phyloP scores from a whole-genome alignment of 1,140 invertebrate genomes.

The Nephila pilipes region DNA sequence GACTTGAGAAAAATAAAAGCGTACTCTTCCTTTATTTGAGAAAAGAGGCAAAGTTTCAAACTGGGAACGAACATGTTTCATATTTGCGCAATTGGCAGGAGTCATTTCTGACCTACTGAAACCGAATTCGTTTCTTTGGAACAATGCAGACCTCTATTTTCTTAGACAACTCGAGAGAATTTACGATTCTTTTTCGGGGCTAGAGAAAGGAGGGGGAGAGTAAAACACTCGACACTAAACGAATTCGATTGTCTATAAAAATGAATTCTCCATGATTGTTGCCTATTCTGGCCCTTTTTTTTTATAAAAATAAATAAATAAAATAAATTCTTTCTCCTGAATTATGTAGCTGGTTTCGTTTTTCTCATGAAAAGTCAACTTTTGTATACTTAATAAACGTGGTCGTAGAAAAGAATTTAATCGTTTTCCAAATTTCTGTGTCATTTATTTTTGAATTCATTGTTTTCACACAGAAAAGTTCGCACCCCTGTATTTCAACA shows the following conservation, averaged over 20 bases:
- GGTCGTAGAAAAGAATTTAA: neutral
- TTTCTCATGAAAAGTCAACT: neutral
- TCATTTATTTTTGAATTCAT: constrained; percentile 2
- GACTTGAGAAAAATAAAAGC: neutral
- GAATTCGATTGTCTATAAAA: constrained; percentile 59
- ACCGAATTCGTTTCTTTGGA: neutral
- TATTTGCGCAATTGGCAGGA: neutral
- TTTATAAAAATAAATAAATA: neutral
- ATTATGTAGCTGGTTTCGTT: constrained; percentile 7
- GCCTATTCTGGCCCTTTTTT: neutral
- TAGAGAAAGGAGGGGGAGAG: neutral
- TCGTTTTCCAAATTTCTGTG: neutral
- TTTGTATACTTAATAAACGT: neutral
- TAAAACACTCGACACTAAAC: constrained; percentile 12
- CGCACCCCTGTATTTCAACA: neutral
- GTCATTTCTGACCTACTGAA: constrained; percentile 60
- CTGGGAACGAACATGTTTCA: constrained; percentile 14
- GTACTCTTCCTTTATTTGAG: neutral
- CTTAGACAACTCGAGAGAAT: constrained; percentile 26
- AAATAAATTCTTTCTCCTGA: neutral
- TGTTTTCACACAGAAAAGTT: neutral
- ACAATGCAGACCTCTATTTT: constrained; percentile 59
- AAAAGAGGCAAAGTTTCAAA: neutral
- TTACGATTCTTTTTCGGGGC: constrained; percentile 59
- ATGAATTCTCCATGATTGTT: constrained; percentile 14